Base-by-base conservation (phyloP, 2,888 invertebrate genomes). In the Agrotis clavis region DNA sequence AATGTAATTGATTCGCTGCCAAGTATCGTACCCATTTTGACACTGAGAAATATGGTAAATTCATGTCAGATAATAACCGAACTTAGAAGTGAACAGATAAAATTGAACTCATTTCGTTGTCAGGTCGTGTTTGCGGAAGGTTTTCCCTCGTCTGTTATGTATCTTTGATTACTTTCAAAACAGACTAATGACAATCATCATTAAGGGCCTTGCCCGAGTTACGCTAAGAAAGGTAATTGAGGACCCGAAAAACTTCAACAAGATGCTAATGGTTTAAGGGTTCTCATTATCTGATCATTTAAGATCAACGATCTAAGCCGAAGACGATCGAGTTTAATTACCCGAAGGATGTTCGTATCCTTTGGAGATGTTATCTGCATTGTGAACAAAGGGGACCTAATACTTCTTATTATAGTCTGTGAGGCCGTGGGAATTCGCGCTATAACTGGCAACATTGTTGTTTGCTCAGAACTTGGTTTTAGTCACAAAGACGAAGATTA, bases 291-390 rank as follows among this genome's bases (percentile, higher is more conserved):
- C 57, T 61, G 64, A 59, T 74, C 64, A 62, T 68, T 73, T 59
- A 35, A 74, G 73, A 68, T 70, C 61, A 71, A 65, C 64, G 57
- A 50, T 71, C 67, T 67, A 63, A 82, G 68, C 66, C 57, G 51
- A 51, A 68, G 67, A 67, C 64, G 65, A 71, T 74, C 51, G 56
- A 60, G 64, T 68, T 71, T 69, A 79, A 83, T 70, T 81, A 77
- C 70, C 65, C 59, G 11, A 67, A 67, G 65, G 65, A 74, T 74
- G 67, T 56, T 83, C 30, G 41, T 68, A 81, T 81, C 78, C 75
- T 85, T 82, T 71, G 56, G 56, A 69, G 77, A 81, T 74, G 57
- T n/a, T 74, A 79, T 79, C 68, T 71, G 50, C 59, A 68, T 61
- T 48, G 48, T 45, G 76, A 79, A 81, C 72, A 79, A 83, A 79